A percentile compares a stretch with the other conserved stretches of the same genome.
phyloP scores from a whole-genome alignment of 2,113 vertebrate genomes.

The Lathamus discolor region DNA sequence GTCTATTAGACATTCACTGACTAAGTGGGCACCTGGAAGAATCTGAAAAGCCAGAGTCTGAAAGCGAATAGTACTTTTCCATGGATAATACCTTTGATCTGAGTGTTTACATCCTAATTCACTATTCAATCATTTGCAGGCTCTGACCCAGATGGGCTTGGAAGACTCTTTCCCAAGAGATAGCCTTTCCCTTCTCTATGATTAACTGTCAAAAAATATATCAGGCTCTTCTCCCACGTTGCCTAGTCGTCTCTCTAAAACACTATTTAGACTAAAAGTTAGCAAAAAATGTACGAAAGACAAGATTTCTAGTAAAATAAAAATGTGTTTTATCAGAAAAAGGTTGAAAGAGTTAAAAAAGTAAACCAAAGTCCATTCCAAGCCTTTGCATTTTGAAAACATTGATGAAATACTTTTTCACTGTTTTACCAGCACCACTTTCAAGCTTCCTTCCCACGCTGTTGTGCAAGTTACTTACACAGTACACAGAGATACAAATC shows the following conservation, averaged over 20 bases:
- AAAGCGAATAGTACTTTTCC: not conserved
- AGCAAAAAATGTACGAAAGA: not conserved
- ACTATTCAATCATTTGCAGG: not conserved
- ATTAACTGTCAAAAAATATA: not conserved
- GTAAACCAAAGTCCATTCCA: not conserved
- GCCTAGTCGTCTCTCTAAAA: not conserved
- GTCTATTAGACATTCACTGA: not conserved
- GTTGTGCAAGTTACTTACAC: constrained; percentile 36
- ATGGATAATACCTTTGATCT: not conserved
- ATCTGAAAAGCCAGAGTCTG: not conserved
- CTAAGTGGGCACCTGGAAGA: not conserved
- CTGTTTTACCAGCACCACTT: constrained; percentile 47
- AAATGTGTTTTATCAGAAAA: not conserved
- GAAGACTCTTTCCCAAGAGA: not conserved
- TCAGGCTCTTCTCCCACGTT: not conserved
- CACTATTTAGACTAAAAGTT: not conserved
- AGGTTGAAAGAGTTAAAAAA: not conserved
- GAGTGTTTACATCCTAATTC: not conserved
- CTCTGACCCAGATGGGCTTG: not conserved
- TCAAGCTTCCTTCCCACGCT: constrained; percentile 52
- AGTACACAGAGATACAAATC: not conserved
- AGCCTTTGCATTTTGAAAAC: constrained; percentile 44
- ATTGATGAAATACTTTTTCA: constrained; percentile 47
- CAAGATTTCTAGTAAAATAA: not conserved
- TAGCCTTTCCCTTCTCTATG: not conserved